Evolutionary conservation across 2,113 vertebrate genomes (phyloP).

Genomic region (Muntiacus muntjak): DNA sequence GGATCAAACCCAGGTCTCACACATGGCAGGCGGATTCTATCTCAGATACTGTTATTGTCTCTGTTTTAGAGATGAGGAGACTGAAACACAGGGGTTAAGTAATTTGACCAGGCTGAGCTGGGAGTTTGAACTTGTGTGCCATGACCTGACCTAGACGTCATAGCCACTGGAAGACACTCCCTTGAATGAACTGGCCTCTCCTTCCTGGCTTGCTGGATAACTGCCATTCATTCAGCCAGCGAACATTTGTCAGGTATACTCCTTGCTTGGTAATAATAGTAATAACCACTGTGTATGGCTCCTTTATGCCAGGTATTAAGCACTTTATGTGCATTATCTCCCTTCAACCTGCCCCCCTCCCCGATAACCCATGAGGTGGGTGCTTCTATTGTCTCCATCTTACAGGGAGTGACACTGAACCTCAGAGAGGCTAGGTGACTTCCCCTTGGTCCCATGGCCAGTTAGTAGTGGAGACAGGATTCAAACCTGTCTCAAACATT

Average conservation of each 20-base stretch:
- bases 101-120: background rate
- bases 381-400: background rate
- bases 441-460: background rate
- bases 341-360: background rate
- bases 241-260: background rate
- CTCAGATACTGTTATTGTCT: background rate
- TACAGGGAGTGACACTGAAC: background rate
- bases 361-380: background rate
- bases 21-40: background rate
- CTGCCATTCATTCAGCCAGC: background rate
- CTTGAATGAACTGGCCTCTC: background rate
- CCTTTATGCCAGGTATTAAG: background rate
- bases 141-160: background rate
- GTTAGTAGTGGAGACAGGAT: background rate
- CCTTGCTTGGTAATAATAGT: background rate
- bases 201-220: background rate
- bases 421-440: background rate
- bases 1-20: background rate
- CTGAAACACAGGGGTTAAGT: background rate
- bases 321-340: background rate
- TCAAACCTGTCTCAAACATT: background rate
- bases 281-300: background rate
- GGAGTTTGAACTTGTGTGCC: background rate
- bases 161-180: too few species aligned
- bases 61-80: background rate